A percentile compares a stretch with the other conserved stretches of the same genome.
Evolutionary conservation across 2,888 invertebrate species (phyloP).

Genomic region (Camponotus fellah): DNA sequence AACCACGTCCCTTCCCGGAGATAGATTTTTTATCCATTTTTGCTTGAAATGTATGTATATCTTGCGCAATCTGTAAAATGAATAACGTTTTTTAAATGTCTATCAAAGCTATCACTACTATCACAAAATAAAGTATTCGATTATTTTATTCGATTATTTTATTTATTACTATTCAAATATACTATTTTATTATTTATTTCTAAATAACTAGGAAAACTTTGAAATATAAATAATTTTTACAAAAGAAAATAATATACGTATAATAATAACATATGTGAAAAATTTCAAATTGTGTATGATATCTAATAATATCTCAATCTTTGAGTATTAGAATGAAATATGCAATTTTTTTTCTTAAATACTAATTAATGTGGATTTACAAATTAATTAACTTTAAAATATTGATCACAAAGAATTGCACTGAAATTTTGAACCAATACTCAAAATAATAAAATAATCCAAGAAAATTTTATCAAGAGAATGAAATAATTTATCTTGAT

Average conservation of each 20-base stretch:
- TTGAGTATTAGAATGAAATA: background rate
- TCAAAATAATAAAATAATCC: background rate
- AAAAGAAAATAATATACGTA: background rate
- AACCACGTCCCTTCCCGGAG: conserved; percentile 59
- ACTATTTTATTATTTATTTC: background rate
- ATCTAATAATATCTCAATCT: background rate
- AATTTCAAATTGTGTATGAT: background rate
- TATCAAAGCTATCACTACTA: background rate
- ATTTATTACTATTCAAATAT: background rate
- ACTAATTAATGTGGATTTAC: background rate
- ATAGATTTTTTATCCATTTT: conserved; percentile 3
- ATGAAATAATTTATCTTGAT: background rate
- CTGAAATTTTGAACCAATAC: background rate
- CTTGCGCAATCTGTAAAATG: conserved; percentile 18
- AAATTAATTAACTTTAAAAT: background rate
- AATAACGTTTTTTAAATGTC: background rate
- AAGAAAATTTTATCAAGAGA: background rate
- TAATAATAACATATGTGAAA: background rate
- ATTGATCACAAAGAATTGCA: background rate
- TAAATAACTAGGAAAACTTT: background rate
- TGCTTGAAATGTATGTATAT: background rate
- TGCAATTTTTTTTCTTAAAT: background rate
- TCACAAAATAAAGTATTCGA: background rate
- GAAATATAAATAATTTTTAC: background rate
- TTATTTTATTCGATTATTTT: background rate